phyloP scores from a whole-genome alignment of 1,140 invertebrate species.

The Acyrthosiphon pisum region DNA sequence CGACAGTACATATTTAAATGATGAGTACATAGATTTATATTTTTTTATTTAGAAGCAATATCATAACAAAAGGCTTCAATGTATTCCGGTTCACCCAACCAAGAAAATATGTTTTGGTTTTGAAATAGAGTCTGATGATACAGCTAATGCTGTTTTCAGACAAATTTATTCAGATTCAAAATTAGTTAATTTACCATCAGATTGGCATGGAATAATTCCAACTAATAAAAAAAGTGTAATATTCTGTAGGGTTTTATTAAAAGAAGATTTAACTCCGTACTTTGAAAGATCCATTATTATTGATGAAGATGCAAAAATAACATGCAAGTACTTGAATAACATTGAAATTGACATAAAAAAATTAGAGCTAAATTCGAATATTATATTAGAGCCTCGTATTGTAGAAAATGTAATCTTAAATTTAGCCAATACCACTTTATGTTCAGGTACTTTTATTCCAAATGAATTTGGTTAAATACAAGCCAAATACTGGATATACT shows the following conservation, averaged over 20 bases:
- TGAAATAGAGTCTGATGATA: not conserved
- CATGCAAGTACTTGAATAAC: not conserved
- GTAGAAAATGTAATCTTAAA: not conserved
- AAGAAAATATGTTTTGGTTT: not conserved
- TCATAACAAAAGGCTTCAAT: not conserved
- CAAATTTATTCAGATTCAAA: not conserved
- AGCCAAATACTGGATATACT: not conserved
- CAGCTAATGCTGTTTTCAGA: not conserved
- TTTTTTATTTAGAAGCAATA: not conserved
- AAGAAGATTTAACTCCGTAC: not conserved
- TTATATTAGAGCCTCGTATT: not conserved
- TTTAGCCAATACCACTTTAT: not conserved
- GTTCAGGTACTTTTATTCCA: no score
- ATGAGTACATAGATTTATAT: not conserved
- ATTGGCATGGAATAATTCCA: no score
- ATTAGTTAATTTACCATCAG: no score
- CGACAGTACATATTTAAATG: no score
- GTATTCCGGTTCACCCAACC: not conserved
- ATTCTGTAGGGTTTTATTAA: not conserved
- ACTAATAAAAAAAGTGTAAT: not conserved
- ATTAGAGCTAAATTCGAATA: not conserved
- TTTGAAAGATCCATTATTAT: not conserved
- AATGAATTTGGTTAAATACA: no score
- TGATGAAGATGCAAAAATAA: not conserved
- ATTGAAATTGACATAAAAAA: not conserved